phyloP scores from a whole-genome alignment of 2,888 invertebrate species.

The Limnephilus lunatus region DNA sequence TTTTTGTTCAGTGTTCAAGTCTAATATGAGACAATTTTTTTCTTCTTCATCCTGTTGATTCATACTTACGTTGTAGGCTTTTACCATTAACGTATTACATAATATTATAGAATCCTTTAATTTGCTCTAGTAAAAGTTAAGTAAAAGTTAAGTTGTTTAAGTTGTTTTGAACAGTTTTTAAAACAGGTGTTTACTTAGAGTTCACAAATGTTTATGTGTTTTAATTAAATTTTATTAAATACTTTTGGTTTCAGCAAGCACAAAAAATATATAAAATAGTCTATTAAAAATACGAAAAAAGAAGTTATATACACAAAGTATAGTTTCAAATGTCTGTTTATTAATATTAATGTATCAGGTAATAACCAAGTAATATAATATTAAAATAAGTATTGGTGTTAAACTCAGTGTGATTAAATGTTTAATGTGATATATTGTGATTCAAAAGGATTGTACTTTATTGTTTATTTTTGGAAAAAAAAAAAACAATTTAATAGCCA shows the following conservation, averaged over 20 bases:
- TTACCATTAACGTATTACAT: background rate
- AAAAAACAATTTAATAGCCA: slow-evolving; percentile 7
- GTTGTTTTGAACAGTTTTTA: background rate
- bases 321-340: background rate
- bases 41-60: background rate
- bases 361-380: background rate
- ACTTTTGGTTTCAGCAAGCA: background rate
- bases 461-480: slow-evolving; percentile 15
- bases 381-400: background rate
- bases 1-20: background rate
- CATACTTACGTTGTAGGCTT: background rate
- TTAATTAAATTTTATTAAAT: background rate
- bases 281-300: background rate
- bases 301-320: background rate
- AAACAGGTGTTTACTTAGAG: background rate
- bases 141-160: too few relatives aligned
- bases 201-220: background rate
- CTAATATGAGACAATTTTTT: background rate
- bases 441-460: slow-evolving; percentile 6
- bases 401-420: slow-evolving; percentile 26
- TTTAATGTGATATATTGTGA: slow-evolving; percentile 31
- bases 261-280: background rate
- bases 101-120: background rate
- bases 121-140: background rate
- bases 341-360: slow-evolving; percentile 1